phyloP scores from a whole-genome alignment of 2,797 vertebrate genomes.

The Mus spretus region DNA sequence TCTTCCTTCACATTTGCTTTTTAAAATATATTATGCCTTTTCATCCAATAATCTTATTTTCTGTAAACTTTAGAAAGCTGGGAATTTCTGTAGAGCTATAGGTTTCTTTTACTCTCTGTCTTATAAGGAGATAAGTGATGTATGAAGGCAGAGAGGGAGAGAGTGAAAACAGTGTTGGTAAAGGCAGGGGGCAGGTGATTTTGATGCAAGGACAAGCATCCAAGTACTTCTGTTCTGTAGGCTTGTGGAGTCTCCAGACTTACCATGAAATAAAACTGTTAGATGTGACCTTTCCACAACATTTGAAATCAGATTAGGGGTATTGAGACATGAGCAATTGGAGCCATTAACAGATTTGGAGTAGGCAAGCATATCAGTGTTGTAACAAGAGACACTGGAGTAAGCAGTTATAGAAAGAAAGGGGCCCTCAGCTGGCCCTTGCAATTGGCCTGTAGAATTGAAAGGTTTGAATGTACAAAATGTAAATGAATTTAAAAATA shows the following conservation, averaged over 20 bases:
- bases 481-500: background rate
- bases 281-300: background rate
- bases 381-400: background rate
- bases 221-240: background rate
- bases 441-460: background rate
- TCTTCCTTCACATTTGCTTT: background rate
- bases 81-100: background rate
- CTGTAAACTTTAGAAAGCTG: background rate
- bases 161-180: background rate
- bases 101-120: background rate
- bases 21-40: background rate
- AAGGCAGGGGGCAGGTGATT: background rate
- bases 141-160: rapidly evolving
- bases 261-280: background rate
- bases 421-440: background rate
- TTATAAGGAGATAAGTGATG: background rate
- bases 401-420: background rate
- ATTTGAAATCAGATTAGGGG: background rate
- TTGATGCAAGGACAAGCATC: background rate
- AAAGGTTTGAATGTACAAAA: conserved; percentile 3
- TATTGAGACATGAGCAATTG: background rate
- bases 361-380: background rate
- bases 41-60: background rate
- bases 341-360: background rate
- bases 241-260: background rate